Evolutionary conservation across 2,888 invertebrate species (phyloP), one percentile per base, ranked within the genome.

Genomic region (Chironomus tentans): DNA sequence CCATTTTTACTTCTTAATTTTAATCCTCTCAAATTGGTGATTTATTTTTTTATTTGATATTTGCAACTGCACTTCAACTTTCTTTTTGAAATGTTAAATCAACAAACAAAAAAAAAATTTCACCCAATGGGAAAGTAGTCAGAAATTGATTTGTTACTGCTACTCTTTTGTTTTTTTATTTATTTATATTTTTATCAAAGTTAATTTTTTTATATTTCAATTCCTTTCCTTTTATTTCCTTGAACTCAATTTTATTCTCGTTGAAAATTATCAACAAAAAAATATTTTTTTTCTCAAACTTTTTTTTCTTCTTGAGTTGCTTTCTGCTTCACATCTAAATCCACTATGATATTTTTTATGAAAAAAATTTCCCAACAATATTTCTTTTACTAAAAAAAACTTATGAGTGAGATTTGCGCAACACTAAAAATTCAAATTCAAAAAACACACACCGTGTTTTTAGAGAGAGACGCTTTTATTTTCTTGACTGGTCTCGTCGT

Each of bases 401-500:
- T 71, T 71, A 21, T 72, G 56, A 12, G 24, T 21, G 48, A 61
- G 61, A 6, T 72, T 72, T 72, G 72, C 72, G 72, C 72, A 72
- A 72, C 46, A 22, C 18, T 48, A 24, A 50, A 22, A 22, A 70
- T n/a, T 50, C 24, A 21, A 24, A 13, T 70, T 56, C 21, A 46
- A 56, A 48, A 56, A 3, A 15, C 56, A 56, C n/a, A 56, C n/a
- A 13, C 2, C 15, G 38, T 38, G 4, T 28, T 50, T 56, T 18
- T 18, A 15, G 56, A 15, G 22, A 65, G 48, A 47, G 70, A 47
- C 38, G n/a, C 10, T 72, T 72, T 12, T 21, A 61, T 24, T 13
- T 28, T 15, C 62, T 28, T 72, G 48, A 72, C 72, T 72, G 72
- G 62, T 72, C 72, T 62, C 72, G 62, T 21, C 72, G 72, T 46